Base-by-base conservation (phyloP, 2,113 vertebrate genomes). In the Eira barbara region DNA sequence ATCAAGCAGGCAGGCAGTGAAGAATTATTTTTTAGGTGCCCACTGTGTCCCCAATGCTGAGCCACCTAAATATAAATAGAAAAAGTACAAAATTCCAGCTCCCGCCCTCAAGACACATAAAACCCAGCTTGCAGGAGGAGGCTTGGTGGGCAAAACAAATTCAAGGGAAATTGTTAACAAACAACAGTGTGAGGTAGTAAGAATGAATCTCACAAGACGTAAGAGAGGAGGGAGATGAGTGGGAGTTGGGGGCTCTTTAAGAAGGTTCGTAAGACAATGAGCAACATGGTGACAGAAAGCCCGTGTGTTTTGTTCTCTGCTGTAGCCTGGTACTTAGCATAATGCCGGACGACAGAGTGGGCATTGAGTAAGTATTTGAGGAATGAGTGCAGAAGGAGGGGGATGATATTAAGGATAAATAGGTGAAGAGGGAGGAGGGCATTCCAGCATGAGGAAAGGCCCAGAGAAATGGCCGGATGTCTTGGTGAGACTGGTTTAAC, bases 401-500 rank as follows among this genome's bases (percentile, higher is more conserved):
- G 92, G 84, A 59, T 61, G 36, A 1, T 65, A 6, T 81, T 57
- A 47, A 94, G 92, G 34, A 91, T 88, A 97, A 96, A 83, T 85
- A 85, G 95, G 93, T 91, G 63, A 88, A 86, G 80, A 95, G 79
- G 97, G 95, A 98, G 97, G 98, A 97, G 95, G 85, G 89, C 95
- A 84, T 97, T 96, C 94, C 97, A 96, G 39, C 73, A 2, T 9
- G 82, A 97, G 90, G 97, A 95, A 97, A 94, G 97, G 92, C 97
- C 96, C 82, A 20, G 67, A 86, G 91, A 94, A 89, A 73, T 82
- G 85, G 83, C 45, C 1, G 21, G 67, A 73, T 91, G 91, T 92
- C 92, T 98, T 45, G 59, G 96, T 55, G 93, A 96, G 97, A 96
- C 98, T 91, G 97, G 98, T 98, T 96, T 95, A 82, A 95, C 97